Evolutionary conservation across 2,113 vertebrate genomes (phyloP).

Genomic region (Herpailurus yagouaroundi): DNA sequence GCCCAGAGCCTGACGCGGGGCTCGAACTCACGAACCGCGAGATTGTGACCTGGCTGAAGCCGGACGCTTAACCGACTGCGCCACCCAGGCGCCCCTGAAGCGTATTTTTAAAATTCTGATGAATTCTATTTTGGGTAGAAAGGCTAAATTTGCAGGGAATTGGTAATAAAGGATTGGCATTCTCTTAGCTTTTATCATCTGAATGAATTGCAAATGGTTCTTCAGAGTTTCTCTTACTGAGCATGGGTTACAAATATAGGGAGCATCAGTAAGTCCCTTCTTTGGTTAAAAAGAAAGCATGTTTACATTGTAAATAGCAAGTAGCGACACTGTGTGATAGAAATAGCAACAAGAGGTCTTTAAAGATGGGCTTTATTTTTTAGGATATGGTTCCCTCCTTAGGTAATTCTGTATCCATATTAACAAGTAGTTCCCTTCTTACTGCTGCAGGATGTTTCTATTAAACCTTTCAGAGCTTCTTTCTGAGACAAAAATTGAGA

Average conservation of each 20-base stretch:
- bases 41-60: too few species aligned
- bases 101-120: conserved; percentile 47
- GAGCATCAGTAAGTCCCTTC: background rate
- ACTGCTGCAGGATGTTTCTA: background rate
- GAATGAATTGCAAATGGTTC: background rate
- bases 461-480: conserved; percentile 6
- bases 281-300: background rate
- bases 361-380: background rate
- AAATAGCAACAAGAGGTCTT: background rate
- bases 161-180: background rate
- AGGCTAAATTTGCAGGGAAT: conserved; percentile 35
- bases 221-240: background rate
- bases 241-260: background rate
- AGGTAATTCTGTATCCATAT: background rate
- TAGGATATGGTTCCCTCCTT: background rate
- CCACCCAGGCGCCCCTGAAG: too few species aligned
- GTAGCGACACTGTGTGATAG: background rate
- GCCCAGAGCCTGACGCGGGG: too few species aligned
- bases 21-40: too few species aligned
- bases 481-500: conserved; percentile 33
- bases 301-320: background rate
- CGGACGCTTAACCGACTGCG: too few species aligned
- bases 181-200: background rate
- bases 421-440: background rate
- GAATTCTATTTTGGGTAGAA: conserved; percentile 39